Evolutionary conservation across 2,888 invertebrate species (phyloP).

Genomic region (Hypomecis atomaria): DNA sequence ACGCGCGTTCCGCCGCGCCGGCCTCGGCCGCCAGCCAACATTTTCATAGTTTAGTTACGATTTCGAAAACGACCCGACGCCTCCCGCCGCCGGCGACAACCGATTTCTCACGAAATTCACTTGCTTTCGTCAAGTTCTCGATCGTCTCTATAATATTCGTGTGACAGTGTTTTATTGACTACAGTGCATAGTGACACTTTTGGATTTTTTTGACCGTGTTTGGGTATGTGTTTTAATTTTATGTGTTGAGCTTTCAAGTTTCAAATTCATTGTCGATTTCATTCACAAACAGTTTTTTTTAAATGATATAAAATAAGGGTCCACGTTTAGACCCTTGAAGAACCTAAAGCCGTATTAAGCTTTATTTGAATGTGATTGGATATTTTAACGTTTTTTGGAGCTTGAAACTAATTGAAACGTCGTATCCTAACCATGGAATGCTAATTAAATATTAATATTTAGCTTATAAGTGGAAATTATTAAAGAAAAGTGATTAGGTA

Average conservation of each 20-base stretch:
- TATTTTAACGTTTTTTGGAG: background rate
- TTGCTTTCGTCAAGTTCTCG: conserved; percentile 76
- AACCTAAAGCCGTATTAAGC: conserved; percentile 32
- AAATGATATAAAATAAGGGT: conserved; percentile 24
- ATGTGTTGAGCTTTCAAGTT: conserved; percentile 31
- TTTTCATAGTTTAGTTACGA: conserved; percentile 85
- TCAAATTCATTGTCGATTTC: conserved; percentile 17
- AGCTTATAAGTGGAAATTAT: background rate
- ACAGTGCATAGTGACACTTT: conserved; percentile 61
- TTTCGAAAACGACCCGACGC: conserved; percentile 85
- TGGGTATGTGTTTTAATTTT: conserved; percentile 56
- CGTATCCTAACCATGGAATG: no score
- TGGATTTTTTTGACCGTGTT: conserved; percentile 65
- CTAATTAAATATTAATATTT: background rate
- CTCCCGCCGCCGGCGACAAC: conserved; percentile 83
- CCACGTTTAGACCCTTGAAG: conserved; percentile 40
- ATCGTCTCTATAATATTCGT: conserved; percentile 58
- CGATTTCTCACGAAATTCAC: conserved; percentile 75
- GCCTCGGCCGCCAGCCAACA: conserved; percentile 79
- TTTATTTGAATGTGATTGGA: conserved; percentile 10
- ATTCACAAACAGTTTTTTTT: conserved; percentile 5
- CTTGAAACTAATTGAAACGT: conserved; percentile 15
- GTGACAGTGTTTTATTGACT: conserved; percentile 67
- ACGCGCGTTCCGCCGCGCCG: conserved; percentile 77
- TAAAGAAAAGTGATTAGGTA: conserved; percentile 61